Conservation (phyloP, 1,140 invertebrate species). For the Brachystomella parvula region DNA sequence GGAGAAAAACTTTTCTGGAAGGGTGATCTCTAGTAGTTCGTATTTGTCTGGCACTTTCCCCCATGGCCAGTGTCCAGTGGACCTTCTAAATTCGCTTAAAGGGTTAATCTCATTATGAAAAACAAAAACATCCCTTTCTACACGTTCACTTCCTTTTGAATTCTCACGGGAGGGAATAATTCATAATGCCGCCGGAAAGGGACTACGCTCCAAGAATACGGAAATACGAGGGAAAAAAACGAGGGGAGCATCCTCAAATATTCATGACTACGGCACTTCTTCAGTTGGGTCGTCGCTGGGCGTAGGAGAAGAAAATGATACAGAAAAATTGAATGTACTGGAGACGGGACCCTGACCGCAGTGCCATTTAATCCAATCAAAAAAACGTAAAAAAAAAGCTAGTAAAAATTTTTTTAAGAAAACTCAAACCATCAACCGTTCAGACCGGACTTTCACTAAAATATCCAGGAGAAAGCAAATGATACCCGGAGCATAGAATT, state of each 20-base stretch:
- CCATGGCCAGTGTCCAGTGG: background rate
- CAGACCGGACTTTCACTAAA: background rate
- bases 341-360: background rate
- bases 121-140: background rate
- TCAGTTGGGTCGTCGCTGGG: no score
- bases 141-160: background rate
- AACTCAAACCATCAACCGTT: background rate
- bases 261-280: background rate
- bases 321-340: background rate
- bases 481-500: background rate
- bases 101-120: slow-evolving; percentile 2
- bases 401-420: background rate
- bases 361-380: slow-evolving; percentile 5
- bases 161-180: background rate
- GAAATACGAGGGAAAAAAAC: background rate
- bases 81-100: slow-evolving; percentile 4
- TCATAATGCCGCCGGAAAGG: background rate
- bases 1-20: no score
- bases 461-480: background rate
- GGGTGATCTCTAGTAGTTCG: no score
- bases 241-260: background rate
- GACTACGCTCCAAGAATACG: background rate
- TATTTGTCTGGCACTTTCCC: background rate
- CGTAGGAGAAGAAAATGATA: background rate
- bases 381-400: background rate